These are phyloP conservation scores for Tipula lateralis DNA, from an alignment of 2,888 invertebrate genomes.

Conservation along the genomic window DNA sequence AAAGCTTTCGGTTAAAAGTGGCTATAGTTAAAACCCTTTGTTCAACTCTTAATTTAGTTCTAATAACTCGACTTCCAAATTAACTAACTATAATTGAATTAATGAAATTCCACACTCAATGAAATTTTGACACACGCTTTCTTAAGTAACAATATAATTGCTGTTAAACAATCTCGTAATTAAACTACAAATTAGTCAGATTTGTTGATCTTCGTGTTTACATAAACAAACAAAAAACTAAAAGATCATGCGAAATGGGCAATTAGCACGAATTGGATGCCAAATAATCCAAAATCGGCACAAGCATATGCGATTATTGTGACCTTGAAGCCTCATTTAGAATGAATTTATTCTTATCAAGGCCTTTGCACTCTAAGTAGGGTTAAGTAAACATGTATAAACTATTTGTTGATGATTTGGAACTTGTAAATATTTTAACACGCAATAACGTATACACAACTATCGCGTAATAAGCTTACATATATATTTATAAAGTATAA, in stretches of 20 bases:
- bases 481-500: neutral
- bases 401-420: neutral
- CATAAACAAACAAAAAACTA: neutral
- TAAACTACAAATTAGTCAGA: neutral
- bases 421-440: neutral
- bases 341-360: neutral
- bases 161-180: neutral
- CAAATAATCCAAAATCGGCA: neutral
- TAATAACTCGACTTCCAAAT: too few species aligned
- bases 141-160: neutral
- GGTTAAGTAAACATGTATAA: neutral
- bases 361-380: neutral
- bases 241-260: neutral
- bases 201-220: neutral
- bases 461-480: neutral
- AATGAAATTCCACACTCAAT: neutral
- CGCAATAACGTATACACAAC: neutral
- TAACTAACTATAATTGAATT: too few species aligned
- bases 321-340: neutral
- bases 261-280: neutral
- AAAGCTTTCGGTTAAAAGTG: too few species aligned
- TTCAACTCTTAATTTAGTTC: too few species aligned
- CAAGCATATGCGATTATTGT: neutral
- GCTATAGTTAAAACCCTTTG: too few species aligned
- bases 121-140: neutral